Conservation (phyloP, 2,113 vertebrate species). For the Centropus bengalensis region DNA sequence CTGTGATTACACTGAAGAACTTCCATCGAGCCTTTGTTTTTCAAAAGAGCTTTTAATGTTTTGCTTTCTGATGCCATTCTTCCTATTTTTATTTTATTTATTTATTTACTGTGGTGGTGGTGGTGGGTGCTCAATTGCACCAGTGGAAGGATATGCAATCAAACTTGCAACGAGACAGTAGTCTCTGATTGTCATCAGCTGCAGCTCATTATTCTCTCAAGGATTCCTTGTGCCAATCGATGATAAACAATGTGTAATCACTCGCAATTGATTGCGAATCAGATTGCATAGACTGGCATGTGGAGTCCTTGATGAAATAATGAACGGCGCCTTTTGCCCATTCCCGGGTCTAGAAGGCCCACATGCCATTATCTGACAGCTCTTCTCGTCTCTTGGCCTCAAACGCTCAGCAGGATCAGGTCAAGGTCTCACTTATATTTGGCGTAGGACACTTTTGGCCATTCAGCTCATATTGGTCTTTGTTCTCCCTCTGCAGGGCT, state of each 20-base stretch:
- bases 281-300: conserved; percentile 71
- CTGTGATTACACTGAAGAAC: background rate
- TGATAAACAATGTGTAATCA: conserved; percentile 85
- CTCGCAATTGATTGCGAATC: conserved; percentile 83
- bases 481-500: rapidly evolving
- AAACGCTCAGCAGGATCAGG: background rate
- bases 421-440: background rate
- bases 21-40: background rate
- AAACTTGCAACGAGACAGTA: conserved; percentile 74
- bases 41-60: background rate
- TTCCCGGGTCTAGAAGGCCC: conserved; percentile 1
- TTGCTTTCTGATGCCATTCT: background rate
- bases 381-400: background rate
- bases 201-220: conserved; percentile 83
- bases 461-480: rapidly evolving
- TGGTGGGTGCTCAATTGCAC: conserved; percentile 53
- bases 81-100: background rate
- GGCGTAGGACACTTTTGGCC: background rate
- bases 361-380: background rate
- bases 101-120: conserved; percentile 33
- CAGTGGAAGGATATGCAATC: conserved; percentile 70
- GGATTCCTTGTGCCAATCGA: conserved; percentile 78
- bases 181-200: conserved; percentile 84
- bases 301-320: conserved; percentile 59
- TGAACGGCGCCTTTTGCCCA: conserved; percentile 58